A percentile compares a stretch with the other conserved stretches of the same genome.
Evolutionary conservation across 2,888 invertebrate genomes (phyloP).

Genomic region (Aphidius colemani): DNA sequence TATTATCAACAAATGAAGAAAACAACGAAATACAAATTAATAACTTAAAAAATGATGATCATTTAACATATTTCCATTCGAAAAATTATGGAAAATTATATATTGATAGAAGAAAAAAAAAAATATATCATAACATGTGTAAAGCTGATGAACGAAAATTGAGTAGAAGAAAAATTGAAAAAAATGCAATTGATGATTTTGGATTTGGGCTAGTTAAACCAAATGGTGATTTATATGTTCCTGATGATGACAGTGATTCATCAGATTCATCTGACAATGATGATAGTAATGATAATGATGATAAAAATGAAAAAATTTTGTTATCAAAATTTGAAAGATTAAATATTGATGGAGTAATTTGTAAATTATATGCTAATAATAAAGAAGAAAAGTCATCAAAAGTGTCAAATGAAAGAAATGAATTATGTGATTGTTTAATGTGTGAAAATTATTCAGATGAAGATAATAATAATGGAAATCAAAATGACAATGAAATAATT

Average conservation of each 20-base stretch:
- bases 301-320: slow-evolving; percentile 31
- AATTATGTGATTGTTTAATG: slow-evolving; percentile 3
- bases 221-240: slow-evolving; percentile 45
- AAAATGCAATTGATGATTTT: slow-evolving; percentile 38
- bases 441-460: background rate
- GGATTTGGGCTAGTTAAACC: slow-evolving; percentile 42
- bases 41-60: slow-evolving; percentile 39
- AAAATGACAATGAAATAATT: too few relatives aligned
- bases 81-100: slow-evolving; percentile 40
- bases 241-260: slow-evolving; percentile 32
- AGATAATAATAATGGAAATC: slow-evolving; percentile 3
- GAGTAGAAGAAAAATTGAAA: background rate
- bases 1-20: background rate
- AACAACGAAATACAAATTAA: slow-evolving; percentile 3
- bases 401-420: background rate
- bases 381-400: background rate
- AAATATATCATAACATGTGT: slow-evolving; percentile 33
- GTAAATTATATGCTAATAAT: background rate
- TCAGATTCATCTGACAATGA: too few relatives aligned
- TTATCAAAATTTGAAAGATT: slow-evolving; percentile 30
- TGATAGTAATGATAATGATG: slow-evolving; percentile 24
- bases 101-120: slow-evolving; percentile 40
- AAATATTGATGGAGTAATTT: slow-evolving; percentile 6
- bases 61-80: slow-evolving; percentile 40
- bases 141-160: background rate